These are phyloP conservation scores for Dipodomys ordii DNA, from an alignment of 2,113 vertebrate species.

Conservation along the genomic window DNA sequence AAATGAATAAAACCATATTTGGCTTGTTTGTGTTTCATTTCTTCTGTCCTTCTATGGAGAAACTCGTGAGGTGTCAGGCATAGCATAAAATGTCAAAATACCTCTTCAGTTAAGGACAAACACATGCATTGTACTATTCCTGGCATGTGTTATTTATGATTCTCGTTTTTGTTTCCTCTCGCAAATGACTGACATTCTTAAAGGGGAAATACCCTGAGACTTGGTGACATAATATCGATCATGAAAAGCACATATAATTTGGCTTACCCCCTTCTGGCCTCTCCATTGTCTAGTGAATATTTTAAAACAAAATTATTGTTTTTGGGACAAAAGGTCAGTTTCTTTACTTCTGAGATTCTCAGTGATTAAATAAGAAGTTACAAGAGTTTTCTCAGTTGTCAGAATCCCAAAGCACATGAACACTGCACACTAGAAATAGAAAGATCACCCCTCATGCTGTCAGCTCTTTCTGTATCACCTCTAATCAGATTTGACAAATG, in stretches of 20 bases:
- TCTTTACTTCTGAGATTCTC: background rate
- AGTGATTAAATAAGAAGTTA: background rate
- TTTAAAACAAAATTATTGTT: background rate
- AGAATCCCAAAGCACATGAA: conserved; percentile 22
- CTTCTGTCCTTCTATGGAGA: background rate
- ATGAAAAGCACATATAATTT: background rate
- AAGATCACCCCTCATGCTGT: conserved; percentile 75
- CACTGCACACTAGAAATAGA: background rate
- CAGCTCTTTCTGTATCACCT: conserved; percentile 75
- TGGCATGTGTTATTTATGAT: conserved; percentile 67
- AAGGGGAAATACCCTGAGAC: conserved; percentile 35
- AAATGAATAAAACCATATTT: conserved; percentile 44
- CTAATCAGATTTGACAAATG: conserved; percentile 79
- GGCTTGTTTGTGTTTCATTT: conserved; percentile 49
- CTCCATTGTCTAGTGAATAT: background rate
- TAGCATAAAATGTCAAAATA: conserved; percentile 53
- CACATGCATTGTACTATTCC: conserved; percentile 28
- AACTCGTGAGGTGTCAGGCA: background rate
- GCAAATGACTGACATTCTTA: conserved; percentile 54
- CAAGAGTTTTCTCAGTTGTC: conserved; percentile 64
- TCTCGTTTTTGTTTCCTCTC: conserved; percentile 21
- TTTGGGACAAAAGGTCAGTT: background rate
- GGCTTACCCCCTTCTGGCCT: background rate
- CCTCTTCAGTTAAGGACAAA: conserved; percentile 44
- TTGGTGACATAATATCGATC: conserved; percentile 12